Conservation (phyloP, 2,888 invertebrate genomes). For the Latrodectus hesperus region DNA sequence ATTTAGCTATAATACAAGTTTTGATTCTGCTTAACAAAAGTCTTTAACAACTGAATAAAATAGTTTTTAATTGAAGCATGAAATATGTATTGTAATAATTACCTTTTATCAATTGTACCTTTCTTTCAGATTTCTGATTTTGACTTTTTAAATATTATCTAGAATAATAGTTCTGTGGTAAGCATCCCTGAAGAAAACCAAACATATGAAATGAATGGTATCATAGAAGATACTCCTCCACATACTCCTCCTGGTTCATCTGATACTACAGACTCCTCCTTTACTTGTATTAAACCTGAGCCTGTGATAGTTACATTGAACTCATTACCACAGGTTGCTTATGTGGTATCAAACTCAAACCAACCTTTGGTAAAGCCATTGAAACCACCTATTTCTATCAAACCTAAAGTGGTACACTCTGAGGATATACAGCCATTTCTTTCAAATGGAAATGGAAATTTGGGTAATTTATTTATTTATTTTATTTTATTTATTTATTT, state of each 20-base stretch:
- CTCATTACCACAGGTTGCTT: slow-evolving; percentile 30
- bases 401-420: slow-evolving; percentile 1
- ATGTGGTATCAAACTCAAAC: slow-evolving; percentile 17
- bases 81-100: no score
- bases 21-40: no score
- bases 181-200: slow-evolving; percentile 35
- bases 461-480: background rate
- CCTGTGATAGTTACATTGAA: slow-evolving; percentile 45
- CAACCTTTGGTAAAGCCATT: slow-evolving; percentile 14
- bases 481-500: background rate
- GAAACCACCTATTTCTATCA: slow-evolving; percentile 24
- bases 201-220: background rate
- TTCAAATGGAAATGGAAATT: background rate
- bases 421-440: background rate
- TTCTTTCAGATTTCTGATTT: no score
- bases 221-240: slow-evolving; percentile 57
- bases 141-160: background rate
- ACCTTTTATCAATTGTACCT: no score
- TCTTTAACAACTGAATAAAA: no score
- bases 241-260: slow-evolving; percentile 43
- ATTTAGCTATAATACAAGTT: no score
- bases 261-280: slow-evolving; percentile 15
- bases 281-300: background rate
- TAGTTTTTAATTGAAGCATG: no score
- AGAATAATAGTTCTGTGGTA: slow-evolving; percentile 42